Percentiles rank a stretch among this genome's conserved stretches.
Evolutionary conservation across 2,797 vertebrate genomes (phyloP).

Genomic region (Malurus splendens): DNA sequence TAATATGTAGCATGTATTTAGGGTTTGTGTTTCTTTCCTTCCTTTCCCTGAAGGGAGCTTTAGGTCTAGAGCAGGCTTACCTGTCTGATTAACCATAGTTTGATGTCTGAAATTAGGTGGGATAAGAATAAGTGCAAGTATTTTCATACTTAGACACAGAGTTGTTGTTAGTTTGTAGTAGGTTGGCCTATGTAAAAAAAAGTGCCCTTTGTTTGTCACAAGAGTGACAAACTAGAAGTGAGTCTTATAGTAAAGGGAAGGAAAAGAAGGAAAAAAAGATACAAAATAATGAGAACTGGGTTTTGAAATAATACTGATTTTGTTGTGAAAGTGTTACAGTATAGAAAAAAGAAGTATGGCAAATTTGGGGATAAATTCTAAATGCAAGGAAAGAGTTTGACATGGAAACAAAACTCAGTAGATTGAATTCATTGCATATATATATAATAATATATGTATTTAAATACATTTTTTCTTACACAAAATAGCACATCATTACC

Average conservation of each 20-base stretch:
- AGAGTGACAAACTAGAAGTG: neutral
- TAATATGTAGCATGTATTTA: neutral
- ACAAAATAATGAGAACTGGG: neutral
- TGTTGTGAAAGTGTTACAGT: neutral
- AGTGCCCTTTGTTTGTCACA: neutral
- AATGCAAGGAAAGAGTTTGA: neutral
- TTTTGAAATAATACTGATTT: neutral
- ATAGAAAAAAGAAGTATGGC: neutral
- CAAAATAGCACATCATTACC: neutral
- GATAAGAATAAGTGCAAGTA: neutral
- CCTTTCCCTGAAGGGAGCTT: neutral
- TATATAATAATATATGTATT: neutral
- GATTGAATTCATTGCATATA: neutral
- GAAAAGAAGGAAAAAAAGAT: accelerated
- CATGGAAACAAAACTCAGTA: neutral
- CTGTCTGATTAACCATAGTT: neutral
- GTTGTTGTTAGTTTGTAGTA: neutral
- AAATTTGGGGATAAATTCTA: neutral
- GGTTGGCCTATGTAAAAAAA: neutral
- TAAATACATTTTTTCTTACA: neutral
- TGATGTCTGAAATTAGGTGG: neutral
- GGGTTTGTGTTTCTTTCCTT: neutral
- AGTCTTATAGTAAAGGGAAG: neutral
- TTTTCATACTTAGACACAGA: neutral
- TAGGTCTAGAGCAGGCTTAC: neutral